A percentile compares a stretch with the other conserved stretches of the same genome.
Evolutionary conservation across 2,113 vertebrate genomes (phyloP).

Genomic region (Myiozetetes cayanensis): DNA sequence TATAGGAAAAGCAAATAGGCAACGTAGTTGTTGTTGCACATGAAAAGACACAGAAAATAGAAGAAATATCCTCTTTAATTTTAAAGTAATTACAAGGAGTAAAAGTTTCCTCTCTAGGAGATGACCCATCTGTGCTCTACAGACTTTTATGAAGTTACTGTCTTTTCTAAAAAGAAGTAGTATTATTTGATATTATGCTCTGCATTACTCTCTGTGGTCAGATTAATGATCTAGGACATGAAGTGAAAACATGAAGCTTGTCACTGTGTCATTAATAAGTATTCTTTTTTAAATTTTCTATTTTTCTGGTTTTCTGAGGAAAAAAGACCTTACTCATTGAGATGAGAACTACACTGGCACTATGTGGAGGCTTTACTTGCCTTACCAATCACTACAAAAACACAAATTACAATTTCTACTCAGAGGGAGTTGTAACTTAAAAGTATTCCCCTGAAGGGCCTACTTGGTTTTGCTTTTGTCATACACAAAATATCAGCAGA

Average conservation of each 20-base stretch:
- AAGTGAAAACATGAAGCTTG: background rate
- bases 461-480: background rate
- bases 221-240: background rate
- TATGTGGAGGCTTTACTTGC: background rate
- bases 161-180: background rate
- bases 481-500: background rate
- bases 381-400: background rate
- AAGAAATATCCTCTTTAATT: background rate
- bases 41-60: constrained; percentile 3
- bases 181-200: background rate
- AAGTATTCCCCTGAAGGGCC: background rate
- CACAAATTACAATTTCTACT: background rate
- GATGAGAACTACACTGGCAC: background rate
- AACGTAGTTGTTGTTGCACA: background rate
- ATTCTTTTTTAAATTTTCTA: background rate
- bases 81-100: background rate
- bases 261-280: background rate
- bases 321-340: background rate
- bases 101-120: background rate
- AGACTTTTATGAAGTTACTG: background rate
- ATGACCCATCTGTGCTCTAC: background rate
- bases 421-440: background rate
- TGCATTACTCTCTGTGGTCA: background rate
- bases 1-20: background rate
- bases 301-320: background rate